A percentile compares a stretch with the other conserved stretches of the same genome.
phyloP scores from a whole-genome alignment of 2,888 invertebrate genomes.

The Carcina quercana region DNA sequence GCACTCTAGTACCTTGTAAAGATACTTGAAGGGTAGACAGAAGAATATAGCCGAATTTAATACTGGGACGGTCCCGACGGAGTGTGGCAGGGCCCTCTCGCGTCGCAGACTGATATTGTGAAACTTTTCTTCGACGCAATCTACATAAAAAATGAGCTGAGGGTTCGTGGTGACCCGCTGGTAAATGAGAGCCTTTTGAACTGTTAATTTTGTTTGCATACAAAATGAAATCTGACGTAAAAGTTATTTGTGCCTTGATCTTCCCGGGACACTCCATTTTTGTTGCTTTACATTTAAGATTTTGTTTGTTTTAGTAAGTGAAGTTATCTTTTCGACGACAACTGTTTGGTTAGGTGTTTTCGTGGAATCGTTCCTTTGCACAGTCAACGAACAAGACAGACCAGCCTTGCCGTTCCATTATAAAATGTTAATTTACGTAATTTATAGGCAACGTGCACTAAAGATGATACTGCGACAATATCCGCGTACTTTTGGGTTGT shows the following conservation, averaged over 20 bases:
- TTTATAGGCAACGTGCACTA: neutral
- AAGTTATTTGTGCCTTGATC: slow-evolving; percentile 54
- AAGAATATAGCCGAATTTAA: slow-evolving; percentile 56
- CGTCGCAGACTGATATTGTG: slow-evolving; percentile 63
- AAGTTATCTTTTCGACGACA: neutral
- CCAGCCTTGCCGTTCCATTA: no score
- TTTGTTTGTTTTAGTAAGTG: no score
- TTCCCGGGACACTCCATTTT: slow-evolving; percentile 30
- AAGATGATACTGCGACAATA: neutral
- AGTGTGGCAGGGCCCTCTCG: slow-evolving; percentile 37
- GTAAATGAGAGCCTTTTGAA: slow-evolving; percentile 70
- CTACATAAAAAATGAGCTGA: slow-evolving; percentile 70
- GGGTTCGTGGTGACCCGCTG: slow-evolving; percentile 62
- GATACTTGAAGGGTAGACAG: slow-evolving; percentile 40
- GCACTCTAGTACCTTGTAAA: slow-evolving; percentile 36
- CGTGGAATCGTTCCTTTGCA: neutral
- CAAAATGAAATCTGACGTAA: slow-evolving; percentile 62
- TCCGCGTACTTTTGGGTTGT: no score
- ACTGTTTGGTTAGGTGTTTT: neutral
- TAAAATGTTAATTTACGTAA: no score
- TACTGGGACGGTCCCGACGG: slow-evolving; percentile 43
- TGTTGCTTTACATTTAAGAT: slow-evolving; percentile 21
- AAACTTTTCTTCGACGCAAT: slow-evolving; percentile 69
- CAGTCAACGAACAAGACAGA: no score
- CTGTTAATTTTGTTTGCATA: slow-evolving; percentile 71